Evolutionary conservation across 2,888 invertebrate species (phyloP).

Genomic region (Lasius fuliginosus): DNA sequence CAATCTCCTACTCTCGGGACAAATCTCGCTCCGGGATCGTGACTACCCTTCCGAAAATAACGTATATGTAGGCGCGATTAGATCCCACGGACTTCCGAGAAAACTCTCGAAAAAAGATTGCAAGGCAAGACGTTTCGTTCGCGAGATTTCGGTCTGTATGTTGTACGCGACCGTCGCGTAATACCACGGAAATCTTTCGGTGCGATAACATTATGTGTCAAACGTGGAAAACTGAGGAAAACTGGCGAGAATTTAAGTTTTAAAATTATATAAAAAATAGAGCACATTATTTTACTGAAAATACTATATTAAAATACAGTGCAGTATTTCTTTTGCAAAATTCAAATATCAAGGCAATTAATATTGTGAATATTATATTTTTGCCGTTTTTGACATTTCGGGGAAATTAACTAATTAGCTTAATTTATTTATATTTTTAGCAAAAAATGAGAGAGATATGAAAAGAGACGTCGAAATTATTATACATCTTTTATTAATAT

Average conservation of each 20-base stretch:
- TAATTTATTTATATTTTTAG: not conserved
- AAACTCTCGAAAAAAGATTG: constrained; percentile 31
- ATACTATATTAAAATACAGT: not conserved
- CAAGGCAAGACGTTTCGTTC: not conserved
- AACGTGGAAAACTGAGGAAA: not conserved
- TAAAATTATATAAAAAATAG: not conserved
- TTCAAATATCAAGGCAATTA: not conserved
- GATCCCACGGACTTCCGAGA: constrained; percentile 30
- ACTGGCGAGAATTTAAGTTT: not conserved
- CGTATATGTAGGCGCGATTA: constrained; percentile 51
- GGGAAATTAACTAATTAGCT: not conserved
- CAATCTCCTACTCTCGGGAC: constrained; percentile 72
- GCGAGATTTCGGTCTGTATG: not conserved
- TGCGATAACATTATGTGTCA: not conserved
- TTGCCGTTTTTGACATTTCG: not conserved
- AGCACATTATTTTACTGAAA: not conserved
- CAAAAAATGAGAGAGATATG: not conserved
- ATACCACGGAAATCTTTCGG: not conserved
- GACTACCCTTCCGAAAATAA: constrained; percentile 52
- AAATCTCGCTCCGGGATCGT: constrained; percentile 59
- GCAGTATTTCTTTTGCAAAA: not conserved
- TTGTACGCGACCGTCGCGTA: not conserved
- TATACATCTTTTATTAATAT: not conserved
- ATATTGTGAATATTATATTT: not conserved
- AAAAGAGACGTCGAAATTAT: not conserved